Conservation (phyloP, 1,140 invertebrate species). For the Acromyrmex heyeri region DNA sequence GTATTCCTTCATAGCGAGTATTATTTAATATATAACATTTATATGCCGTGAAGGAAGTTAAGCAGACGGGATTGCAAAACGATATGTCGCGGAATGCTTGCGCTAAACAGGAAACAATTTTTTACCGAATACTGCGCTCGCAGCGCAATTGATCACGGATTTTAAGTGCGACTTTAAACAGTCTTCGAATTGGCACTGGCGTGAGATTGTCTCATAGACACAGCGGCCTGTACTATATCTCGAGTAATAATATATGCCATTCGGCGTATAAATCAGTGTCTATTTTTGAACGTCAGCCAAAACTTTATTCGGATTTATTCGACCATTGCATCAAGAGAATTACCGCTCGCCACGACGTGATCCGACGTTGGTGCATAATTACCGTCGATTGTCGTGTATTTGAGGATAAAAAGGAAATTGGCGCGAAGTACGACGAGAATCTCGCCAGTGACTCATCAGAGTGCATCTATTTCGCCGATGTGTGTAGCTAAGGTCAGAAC, state of each 20-base stretch:
- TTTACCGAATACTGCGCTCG: not conserved
- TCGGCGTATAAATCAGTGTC: slow-evolving; percentile 72
- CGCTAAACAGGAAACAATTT: slow-evolving; percentile 27
- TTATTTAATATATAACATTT: not conserved
- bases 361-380: slow-evolving; percentile 65
- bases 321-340: slow-evolving; percentile 68
- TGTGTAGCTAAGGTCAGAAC: not conserved
- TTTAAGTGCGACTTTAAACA: slow-evolving; percentile 63
- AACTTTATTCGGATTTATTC: slow-evolving; percentile 77
- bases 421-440: slow-evolving; percentile 23
- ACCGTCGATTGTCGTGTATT: slow-evolving; percentile 49
- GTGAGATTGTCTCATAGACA: slow-evolving; percentile 69
- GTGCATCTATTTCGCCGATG: slow-evolving; percentile 2
- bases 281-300: slow-evolving; percentile 74
- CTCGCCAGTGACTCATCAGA: slow-evolving; percentile 25
- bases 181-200: slow-evolving; percentile 69
- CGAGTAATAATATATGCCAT: slow-evolving; percentile 69
- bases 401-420: slow-evolving; percentile 23
- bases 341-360: not conserved
- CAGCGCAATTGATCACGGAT: slow-evolving; percentile 15
- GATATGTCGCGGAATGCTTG: not conserved
- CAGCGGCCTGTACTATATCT: not conserved
- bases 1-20: not conserved
- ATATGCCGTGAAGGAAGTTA: not conserved
- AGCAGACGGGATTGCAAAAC: not conserved